Evolutionary conservation across 1,140 invertebrate genomes (phyloP), one percentile per base, ranked within the genome.

Genomic region (Periplaneta americana): DNA sequence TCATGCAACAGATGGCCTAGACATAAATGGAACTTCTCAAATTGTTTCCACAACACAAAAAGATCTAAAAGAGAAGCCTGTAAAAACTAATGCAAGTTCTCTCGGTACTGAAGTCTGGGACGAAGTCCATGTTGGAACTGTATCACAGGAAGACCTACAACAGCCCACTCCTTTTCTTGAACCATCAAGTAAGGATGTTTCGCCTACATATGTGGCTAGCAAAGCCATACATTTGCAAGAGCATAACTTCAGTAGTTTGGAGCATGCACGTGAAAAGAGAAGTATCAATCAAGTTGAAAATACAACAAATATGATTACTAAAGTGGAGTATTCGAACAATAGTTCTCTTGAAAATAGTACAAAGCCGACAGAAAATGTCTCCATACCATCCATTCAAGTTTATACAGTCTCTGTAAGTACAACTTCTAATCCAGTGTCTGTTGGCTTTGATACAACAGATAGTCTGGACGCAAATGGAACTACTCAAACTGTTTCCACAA

Each of bases 81-180:
- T 80, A 34, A 79, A 83, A 36, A 85, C 80, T 28, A 82, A 85
- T 81, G 84, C 80, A 31, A 81, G 74, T 36, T 57, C 79, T 32
- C 75, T 84, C n/a, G 81, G 80, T 33, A 81, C 84, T 22, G 80
- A 48, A 39, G 78, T 83, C 36, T 84, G 84, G 84, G 82, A 84
- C 74, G 82, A 81, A 83, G 75, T 83, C n/a, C 74, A 34, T 37
- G 74, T 84, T n/a, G 76, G 81, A 4, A 82, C 79, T 35, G 76
- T 78, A 36, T 33, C 79, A 22, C 57, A n/a, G 28, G 75, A 74
- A 76, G 81, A 82, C 39, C 36, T 83, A 5, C n/a, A 37, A 17
- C 32, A 48, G 4, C 36, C 89, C 11, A 86, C 87, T 36, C 89
- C 89, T n/a, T 90, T 90, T 80, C 83, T 88, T 17, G 80, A 79